Percentiles rank a stretch among this genome's conserved stretches.
These are phyloP conservation scores for Nomada lathburiana DNA, from an alignment of 2,888 invertebrate genomes.

Conservation along the genomic window DNA sequence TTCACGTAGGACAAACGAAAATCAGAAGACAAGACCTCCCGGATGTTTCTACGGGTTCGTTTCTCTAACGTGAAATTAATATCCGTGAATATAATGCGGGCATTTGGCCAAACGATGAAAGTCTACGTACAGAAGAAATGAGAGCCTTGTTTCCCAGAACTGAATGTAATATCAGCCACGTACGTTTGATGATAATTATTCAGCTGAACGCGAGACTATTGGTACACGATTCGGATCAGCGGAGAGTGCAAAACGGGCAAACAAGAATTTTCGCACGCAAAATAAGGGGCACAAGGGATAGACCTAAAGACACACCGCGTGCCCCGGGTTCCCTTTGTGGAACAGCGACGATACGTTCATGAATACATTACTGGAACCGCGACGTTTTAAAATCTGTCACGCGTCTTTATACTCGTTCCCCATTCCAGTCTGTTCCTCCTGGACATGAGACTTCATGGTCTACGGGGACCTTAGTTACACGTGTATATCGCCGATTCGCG, in stretches of 20 bases:
- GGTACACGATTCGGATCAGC: slow-evolving; percentile 62
- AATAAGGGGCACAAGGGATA: neutral
- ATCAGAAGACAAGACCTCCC: slow-evolving; percentile 24
- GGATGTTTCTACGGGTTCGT: slow-evolving; percentile 30
- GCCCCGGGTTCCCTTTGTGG: slow-evolving; percentile 33
- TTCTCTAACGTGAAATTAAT: slow-evolving; percentile 55
- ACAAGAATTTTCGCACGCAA: slow-evolving; percentile 47
- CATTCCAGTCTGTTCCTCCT: neutral
- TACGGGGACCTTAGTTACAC: slow-evolving; percentile 4
- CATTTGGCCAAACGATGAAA: slow-evolving; percentile 60
- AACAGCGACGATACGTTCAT: slow-evolving; percentile 6
- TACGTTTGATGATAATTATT: slow-evolving; percentile 61
- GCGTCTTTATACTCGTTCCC: neutral
- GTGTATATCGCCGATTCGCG: neutral
- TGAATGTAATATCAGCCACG: slow-evolving; percentile 64
- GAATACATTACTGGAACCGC: slow-evolving; percentile 19
- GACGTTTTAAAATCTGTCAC: slow-evolving; percentile 28
- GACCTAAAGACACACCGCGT: slow-evolving; percentile 26
- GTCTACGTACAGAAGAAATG: slow-evolving; percentile 42
- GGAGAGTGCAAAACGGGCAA: slow-evolving; percentile 56
- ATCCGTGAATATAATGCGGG: slow-evolving; percentile 64
- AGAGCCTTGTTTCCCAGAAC: slow-evolving; percentile 63
- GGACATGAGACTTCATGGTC: neutral
- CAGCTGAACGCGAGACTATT: slow-evolving; percentile 61
- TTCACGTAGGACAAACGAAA: slow-evolving; percentile 29